phyloP scores from a whole-genome alignment of 2,888 invertebrate genomes.

The Drosophila mimica region DNA sequence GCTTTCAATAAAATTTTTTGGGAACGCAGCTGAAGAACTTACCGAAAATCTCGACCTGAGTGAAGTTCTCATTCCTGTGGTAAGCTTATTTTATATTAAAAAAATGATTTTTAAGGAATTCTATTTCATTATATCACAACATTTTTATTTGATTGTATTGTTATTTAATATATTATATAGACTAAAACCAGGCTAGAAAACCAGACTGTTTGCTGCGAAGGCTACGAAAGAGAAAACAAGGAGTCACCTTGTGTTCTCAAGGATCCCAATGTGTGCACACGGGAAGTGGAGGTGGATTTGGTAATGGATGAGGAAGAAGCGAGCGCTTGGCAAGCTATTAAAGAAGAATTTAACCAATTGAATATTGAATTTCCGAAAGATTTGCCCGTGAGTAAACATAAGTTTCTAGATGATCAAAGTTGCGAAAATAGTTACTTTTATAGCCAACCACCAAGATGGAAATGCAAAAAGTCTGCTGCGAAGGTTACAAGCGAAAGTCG shows the following conservation, averaged over 20 bases:
- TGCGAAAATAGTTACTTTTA: not conserved
- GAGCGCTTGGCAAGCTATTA: not conserved
- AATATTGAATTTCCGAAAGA: not conserved
- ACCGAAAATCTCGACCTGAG: not conserved
- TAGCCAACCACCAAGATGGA: not conserved
- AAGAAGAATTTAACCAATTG: slow-evolving; percentile 29
- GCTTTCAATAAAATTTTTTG: not conserved
- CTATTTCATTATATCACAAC: too few relatives aligned
- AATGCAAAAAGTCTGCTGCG: slow-evolving; percentile 26
- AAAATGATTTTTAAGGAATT: not conserved
- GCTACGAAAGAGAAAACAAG: slow-evolving; percentile 23
- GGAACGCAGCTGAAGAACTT: rapidly evolving
- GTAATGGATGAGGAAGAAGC: not conserved
- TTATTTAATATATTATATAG: not conserved
- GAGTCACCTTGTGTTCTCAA: slow-evolving; percentile 25
- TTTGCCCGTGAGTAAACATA: not conserved
- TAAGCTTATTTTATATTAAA: not conserved
- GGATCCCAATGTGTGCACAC: slow-evolving; percentile 36
- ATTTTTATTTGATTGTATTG: too few relatives aligned
- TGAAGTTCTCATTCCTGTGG: not conserved
- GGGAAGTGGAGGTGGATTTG: not conserved
- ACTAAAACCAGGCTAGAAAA: not conserved
- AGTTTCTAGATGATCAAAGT: not conserved
- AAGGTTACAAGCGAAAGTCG: slow-evolving; percentile 30
- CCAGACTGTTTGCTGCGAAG: slow-evolving; percentile 36